These are phyloP conservation scores for Eucera pruinosa DNA, from an alignment of 2,888 invertebrate species.

Conservation along the genomic window DNA sequence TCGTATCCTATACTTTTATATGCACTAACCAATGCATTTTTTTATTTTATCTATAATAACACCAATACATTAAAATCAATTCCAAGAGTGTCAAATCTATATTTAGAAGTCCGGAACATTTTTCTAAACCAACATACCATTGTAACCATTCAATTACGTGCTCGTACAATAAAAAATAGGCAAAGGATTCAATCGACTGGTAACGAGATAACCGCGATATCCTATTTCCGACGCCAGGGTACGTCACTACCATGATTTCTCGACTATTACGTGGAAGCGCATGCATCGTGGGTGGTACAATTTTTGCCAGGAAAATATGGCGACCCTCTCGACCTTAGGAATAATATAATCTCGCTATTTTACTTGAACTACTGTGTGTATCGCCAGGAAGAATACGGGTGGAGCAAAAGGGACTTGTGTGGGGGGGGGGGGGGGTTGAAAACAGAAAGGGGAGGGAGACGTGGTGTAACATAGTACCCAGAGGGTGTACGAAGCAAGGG, in stretches of 20 bases:
- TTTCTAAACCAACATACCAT: no score
- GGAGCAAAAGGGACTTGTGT: conserved; percentile 63
- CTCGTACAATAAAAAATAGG: no score
- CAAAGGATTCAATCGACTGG: neutral
- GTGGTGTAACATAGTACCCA: conserved; percentile 61
- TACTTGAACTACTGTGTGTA: conserved; percentile 68
- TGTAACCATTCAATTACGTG: no score
- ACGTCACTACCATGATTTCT: conserved; percentile 44
- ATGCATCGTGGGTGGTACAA: conserved; percentile 61
- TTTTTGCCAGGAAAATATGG: conserved; percentile 70
- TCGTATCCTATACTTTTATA: no score
- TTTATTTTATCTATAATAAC: no score
- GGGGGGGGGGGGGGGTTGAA: conserved; percentile 59
- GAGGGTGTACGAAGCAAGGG: conserved; percentile 56
- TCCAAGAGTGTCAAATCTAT: no score
- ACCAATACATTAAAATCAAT: no score
- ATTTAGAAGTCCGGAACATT: no score
- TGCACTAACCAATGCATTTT: no score
- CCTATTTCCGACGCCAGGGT: conserved; percentile 2
- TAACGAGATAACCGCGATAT: conserved; percentile 18
- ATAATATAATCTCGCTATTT: conserved; percentile 78
- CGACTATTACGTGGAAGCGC: conserved; percentile 40
- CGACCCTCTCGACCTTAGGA: conserved; percentile 69
- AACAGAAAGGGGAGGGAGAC: conserved; percentile 32
- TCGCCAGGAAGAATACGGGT: conserved; percentile 53